Percentiles rank a stretch among this genome's conserved stretches.
Evolutionary conservation across 1,140 invertebrate genomes (phyloP).

Genomic region (Orchestia grillus): DNA sequence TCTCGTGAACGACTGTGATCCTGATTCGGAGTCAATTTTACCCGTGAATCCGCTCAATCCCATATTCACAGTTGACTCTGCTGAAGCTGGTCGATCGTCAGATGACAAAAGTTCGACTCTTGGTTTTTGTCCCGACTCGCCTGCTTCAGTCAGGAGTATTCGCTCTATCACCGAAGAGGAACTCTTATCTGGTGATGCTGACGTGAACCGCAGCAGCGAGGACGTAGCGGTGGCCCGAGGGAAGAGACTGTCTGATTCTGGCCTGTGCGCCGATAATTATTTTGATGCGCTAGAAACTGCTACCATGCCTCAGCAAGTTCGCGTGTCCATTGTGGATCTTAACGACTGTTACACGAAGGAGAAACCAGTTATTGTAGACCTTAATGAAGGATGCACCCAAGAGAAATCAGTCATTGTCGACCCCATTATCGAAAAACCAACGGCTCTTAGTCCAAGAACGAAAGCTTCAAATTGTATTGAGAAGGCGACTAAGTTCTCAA

Average conservation of each 20-base stretch:
- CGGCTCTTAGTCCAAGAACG: neutral
- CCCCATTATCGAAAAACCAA: neutral
- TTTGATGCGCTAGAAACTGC: neutral
- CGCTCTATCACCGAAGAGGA: conserved; percentile 4
- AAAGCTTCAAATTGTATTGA: neutral
- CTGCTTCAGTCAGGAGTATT: conserved; percentile 21
- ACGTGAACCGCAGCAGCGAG: neutral
- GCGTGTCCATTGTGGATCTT: conserved; percentile 8
- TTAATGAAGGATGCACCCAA: neutral
- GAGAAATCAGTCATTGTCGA: neutral
- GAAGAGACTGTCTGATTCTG: neutral
- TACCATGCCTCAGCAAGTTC: conserved; percentile 27
- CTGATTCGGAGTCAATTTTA: neutral
- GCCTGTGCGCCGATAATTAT: conserved; percentile 15
- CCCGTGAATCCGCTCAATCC: conserved; percentile 43
- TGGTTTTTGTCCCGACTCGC: conserved; percentile 27
- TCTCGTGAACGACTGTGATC: conserved; percentile 10
- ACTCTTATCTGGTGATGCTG: neutral
- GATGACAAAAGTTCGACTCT: neutral
- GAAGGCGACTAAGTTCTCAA: neutral
- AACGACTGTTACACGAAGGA: neutral
- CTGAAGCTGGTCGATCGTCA: neutral
- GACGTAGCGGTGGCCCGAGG: neutral
- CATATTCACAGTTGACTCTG: neutral
- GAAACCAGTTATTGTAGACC: conserved; percentile 26